phyloP scores from a whole-genome alignment of 2,113 vertebrate species.

The Pimephales promelas region DNA sequence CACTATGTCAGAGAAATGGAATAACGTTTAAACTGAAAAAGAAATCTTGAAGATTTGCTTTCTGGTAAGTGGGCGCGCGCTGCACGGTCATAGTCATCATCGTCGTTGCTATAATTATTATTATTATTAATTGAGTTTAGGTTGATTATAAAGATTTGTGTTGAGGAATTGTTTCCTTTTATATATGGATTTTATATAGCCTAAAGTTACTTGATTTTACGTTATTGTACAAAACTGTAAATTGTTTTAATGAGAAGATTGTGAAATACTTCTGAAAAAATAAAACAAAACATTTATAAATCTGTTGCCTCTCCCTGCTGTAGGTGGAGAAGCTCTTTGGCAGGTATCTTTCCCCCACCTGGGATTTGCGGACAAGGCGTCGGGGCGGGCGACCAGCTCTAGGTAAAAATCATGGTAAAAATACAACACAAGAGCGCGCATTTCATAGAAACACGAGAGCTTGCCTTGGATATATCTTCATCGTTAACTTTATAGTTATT shows the following conservation, averaged over 20 bases:
- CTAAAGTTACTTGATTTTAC: neutral
- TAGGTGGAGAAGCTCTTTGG: slow-evolving; percentile 70
- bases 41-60: slow-evolving; percentile 23
- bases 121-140: neutral
- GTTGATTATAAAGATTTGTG: neutral
- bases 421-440: slow-evolving; percentile 24
- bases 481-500: no score
- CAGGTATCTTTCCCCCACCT: slow-evolving; percentile 67
- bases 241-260: neutral
- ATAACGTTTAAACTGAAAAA: slow-evolving; percentile 29
- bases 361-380: slow-evolving; percentile 72
- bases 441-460: neutral
- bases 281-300: slow-evolving; percentile 34
- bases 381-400: slow-evolving; percentile 63
- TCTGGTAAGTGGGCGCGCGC: slow-evolving; percentile 5
- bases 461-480: no score
- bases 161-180: neutral
- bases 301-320: slow-evolving; percentile 46
- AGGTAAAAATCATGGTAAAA: no score
- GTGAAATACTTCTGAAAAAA: neutral
- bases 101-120: no score
- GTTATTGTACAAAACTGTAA: neutral
- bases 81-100: neutral
- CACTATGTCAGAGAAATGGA: neutral
- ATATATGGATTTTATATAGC: neutral